phyloP scores from a whole-genome alignment of 2,888 invertebrate species.

The Phymatocera aterrima region DNA sequence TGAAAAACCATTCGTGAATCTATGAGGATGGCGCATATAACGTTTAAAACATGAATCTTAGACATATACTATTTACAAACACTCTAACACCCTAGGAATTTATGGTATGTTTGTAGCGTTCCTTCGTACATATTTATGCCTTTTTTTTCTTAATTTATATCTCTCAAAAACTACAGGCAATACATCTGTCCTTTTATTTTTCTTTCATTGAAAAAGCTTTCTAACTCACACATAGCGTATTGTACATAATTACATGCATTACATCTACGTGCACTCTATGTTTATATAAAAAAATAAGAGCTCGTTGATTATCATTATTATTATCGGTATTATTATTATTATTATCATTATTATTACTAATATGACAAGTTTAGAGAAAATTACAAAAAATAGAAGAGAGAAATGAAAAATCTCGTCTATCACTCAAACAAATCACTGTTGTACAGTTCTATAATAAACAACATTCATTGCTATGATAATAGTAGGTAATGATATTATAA shows the following conservation, averaged over 20 bases:
- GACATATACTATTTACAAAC: slow-evolving; percentile 25
- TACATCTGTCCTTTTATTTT: not conserved
- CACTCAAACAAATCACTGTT: slow-evolving; percentile 28
- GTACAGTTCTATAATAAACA: slow-evolving; percentile 48
- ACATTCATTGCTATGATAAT: slow-evolving; percentile 55
- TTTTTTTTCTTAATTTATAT: not conserved
- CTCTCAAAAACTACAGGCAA: slow-evolving; percentile 22
- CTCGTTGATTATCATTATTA: not conserved
- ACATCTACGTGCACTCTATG: not conserved
- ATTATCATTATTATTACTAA: too few species aligned
- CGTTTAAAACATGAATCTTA: slow-evolving; percentile 29
- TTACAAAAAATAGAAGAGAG: not conserved
- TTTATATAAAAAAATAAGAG: slow-evolving; percentile 17
- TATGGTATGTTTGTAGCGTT: too few species aligned
- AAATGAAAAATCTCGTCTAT: not conserved
- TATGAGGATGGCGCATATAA: not conserved
- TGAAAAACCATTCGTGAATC: not conserved
- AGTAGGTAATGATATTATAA: slow-evolving; percentile 14
- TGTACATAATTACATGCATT: too few species aligned
- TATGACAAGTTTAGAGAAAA: slow-evolving; percentile 4
- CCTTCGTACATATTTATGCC: too few species aligned
- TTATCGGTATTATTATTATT: too few species aligned
- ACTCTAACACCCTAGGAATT: too few species aligned
- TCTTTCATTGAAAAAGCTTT: not conserved
- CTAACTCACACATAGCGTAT: not conserved